Base-by-base conservation (phyloP, 2,888 invertebrate genomes). In the Plagodis dolabraria region DNA sequence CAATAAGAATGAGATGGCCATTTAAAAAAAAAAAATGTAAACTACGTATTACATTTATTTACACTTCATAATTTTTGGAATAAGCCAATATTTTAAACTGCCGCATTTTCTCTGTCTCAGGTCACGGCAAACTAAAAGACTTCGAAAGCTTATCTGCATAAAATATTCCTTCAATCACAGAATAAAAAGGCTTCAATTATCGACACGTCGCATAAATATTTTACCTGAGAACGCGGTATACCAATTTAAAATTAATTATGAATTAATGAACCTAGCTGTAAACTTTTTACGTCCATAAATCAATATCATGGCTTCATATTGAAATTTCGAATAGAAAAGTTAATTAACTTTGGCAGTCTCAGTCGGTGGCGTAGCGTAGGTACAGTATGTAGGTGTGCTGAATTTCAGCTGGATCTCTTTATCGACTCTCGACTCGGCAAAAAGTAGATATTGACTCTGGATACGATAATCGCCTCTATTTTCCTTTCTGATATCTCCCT, bases 271-370 rank as follows among this genome's bases (percentile, higher is more conserved):
- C 11, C 36, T 10, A 46, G 10, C 12, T 44, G 34, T 49, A 60
- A 60, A 52, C 45, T 60, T 55, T 50, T 54, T 47, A 12, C 44
- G 45, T 34, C 10, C 38, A 48, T 56, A 60, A 57, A 61, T 57
- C 61, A 61, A 57, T 61, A 61, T 53, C 57, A 47, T 57, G 40
- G 50, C 58, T 55, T 44, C 47, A 48, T 54, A 62, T 62, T 62
- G 44, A 47, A 60, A 53, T 56, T 49, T 53, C 44, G 50, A 50
- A 50, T 57, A 62, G 53, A 54, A 54, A 57, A 62, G 57, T 57
- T 62, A 62, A 62, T 62, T 62, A 51, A 62, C 53, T 62, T 47
- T 53, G 46, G 57, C 53, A 57, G 53, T 42, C 50, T 54, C 53
- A 48, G 48, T 40, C 47, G 36, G 47, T 42, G 36, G 47, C 46